Evolutionary conservation across 2,888 invertebrate genomes (phyloP), one percentile per base, ranked within the genome.

Genomic region (Drosophila testacea): DNA sequence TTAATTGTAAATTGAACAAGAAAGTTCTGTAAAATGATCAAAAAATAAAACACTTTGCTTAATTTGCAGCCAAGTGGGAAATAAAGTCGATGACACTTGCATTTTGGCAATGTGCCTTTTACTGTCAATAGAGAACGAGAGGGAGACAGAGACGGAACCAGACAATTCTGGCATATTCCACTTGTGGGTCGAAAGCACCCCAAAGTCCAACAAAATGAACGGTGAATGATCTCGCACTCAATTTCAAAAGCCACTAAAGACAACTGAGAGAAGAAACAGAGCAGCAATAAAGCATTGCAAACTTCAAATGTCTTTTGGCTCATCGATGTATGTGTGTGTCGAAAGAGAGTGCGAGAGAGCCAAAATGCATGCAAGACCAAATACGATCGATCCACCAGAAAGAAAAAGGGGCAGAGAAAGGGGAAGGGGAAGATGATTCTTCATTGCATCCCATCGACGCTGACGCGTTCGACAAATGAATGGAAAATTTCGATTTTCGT

Each of bases 401-500:
- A n/a, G n/a, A n/a, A 34, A 10, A n/a, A n/a, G 0, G 34, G 6
- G 44, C 32, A 16, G 16, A 38, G 34, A 4, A 28, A 32, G 16
- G 41, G 10, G n/a, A n/a, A 28, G 39, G 28, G 34, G 13, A 9
- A 42, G 13, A 52, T 38, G 50, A 39, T 52, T 66, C 51, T 47
- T 36, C 63, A 70, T 38, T 73, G 74, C 70, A 71, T 62, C 68
- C 44, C 50, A 66, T 30, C 46, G 28, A 9, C 27, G 52, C 22
- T 56, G 67, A 75, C 61, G 70, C 76, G 52, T 60, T 66, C 64
- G 48, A 60, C 60, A 63, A 77, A 77, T 73, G 72, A 85, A 76
- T 85, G 83, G 86, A 83, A 83, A 83, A 85, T 83, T 88, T 83
- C 63, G 64, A 69, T 82, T 75, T 79, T 79, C 46, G 70, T 66